phyloP scores from a whole-genome alignment of 2,888 invertebrate genomes.

The Nudaria mundana region DNA sequence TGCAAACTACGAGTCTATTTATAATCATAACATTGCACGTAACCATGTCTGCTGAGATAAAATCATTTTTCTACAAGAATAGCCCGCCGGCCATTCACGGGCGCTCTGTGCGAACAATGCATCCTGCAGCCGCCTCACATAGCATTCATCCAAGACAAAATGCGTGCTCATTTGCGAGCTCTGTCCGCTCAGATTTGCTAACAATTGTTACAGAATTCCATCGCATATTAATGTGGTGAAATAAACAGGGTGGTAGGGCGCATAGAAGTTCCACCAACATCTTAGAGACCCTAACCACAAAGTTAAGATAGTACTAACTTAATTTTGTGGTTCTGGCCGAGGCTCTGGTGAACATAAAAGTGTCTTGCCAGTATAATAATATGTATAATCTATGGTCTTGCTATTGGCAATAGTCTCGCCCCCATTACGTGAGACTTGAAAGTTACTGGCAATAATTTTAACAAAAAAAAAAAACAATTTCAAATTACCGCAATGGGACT shows the following conservation, averaged over 20 bases:
- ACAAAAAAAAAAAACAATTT: too few species aligned
- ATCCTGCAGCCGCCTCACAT: slow-evolving; percentile 23
- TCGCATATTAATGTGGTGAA: slow-evolving; percentile 16
- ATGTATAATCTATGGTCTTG: too few species aligned
- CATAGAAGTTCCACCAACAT: too few species aligned
- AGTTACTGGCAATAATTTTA: too few species aligned
- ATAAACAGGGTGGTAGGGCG: slow-evolving; percentile 10
- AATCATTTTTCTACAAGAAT: slow-evolving; percentile 30
- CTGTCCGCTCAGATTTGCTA: slow-evolving; percentile 28
- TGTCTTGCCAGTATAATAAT: too few species aligned
- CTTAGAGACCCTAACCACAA: too few species aligned
- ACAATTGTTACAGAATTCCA: slow-evolving; percentile 25
- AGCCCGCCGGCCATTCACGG: slow-evolving; percentile 20
- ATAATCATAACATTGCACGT: not conserved
- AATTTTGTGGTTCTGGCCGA: too few species aligned
- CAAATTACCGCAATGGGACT: too few species aligned
- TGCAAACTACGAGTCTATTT: not conserved
- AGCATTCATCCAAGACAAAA: slow-evolving; percentile 51
- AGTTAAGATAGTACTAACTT: too few species aligned
- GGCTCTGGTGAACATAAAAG: too few species aligned
- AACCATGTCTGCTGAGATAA: slow-evolving; percentile 17
- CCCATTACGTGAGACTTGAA: too few species aligned
- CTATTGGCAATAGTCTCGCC: too few species aligned
- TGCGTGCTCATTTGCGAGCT: slow-evolving; percentile 52
- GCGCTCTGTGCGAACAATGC: slow-evolving; percentile 31